phyloP scores from a whole-genome alignment of 2,888 invertebrate genomes.

The Athripsodes cinereus region DNA sequence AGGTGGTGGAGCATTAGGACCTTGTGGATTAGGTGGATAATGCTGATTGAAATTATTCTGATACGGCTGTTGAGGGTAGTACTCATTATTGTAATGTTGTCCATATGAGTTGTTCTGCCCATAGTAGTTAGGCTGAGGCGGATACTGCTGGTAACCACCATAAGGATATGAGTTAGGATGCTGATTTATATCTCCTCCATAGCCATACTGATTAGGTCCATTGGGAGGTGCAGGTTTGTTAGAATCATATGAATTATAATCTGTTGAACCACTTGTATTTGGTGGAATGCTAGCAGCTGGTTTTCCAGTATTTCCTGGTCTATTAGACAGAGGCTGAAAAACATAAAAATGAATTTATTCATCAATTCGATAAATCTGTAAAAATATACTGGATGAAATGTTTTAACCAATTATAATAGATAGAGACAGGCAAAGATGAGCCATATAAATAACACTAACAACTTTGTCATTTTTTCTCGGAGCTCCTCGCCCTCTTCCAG shows the following conservation, averaged over 20 bases:
- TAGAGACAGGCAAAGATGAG: too few species aligned
- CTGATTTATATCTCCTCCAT: conserved; percentile 27
- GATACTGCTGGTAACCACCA: conserved; percentile 36
- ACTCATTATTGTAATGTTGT: conserved; percentile 39
- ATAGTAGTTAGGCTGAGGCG: conserved; percentile 42
- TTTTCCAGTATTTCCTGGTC: conserved; percentile 37
- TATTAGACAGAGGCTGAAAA: conserved; percentile 15
- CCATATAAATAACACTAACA: neutral
- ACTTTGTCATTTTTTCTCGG: conserved; percentile 31
- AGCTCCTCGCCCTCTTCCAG: conserved; percentile 31
- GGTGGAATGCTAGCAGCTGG: conserved; percentile 50
- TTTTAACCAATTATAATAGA: too few species aligned
- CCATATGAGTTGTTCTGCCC: conserved; percentile 35
- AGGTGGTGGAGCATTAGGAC: conserved; percentile 9
- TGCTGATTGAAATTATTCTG: conserved; percentile 36
- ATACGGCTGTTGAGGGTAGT: conserved; percentile 40
- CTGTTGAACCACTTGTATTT: conserved; percentile 35
- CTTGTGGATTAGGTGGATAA: conserved; percentile 17
- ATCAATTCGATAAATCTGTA: too few species aligned
- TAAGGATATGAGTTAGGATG: conserved; percentile 33
- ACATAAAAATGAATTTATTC: too few species aligned
- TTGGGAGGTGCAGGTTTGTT: conserved; percentile 20
- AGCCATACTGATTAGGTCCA: conserved; percentile 22
- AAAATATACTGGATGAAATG: too few species aligned
- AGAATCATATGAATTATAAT: conserved; percentile 18